These are phyloP conservation scores for Bibio marci DNA, from an alignment of 2,888 invertebrate species.

Conservation along the genomic window DNA sequence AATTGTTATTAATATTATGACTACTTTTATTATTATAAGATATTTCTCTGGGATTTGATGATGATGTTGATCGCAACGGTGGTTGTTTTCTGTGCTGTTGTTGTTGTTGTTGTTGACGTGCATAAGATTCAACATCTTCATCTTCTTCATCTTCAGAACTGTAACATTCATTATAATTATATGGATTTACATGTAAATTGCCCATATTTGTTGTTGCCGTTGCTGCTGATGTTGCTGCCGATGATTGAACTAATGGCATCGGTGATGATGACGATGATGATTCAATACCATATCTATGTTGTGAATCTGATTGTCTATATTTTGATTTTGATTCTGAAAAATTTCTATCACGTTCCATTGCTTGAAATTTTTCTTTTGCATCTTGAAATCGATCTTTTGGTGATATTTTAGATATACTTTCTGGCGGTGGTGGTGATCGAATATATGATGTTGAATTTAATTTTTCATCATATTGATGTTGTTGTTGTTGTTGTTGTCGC, in stretches of 20 bases:
- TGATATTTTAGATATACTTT: constrained; percentile 21
- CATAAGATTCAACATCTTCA: constrained; percentile 3
- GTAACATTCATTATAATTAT: constrained; percentile 4
- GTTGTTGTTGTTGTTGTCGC: too few relatives aligned
- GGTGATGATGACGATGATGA: not conserved
- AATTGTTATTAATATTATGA: constrained; percentile 4
- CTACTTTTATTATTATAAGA: constrained; percentile 10
- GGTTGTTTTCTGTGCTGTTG: constrained; percentile 9
- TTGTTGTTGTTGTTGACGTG: constrained; percentile 10
- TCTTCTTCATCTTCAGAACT: constrained; percentile 26
- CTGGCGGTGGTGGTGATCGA: not conserved
- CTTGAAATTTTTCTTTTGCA: constrained; percentile 70
- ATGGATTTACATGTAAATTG: too few relatives aligned
- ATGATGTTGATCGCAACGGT: constrained; percentile 8
- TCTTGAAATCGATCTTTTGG: constrained; percentile 70
- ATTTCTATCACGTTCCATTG: constrained; percentile 53
- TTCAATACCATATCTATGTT: not conserved
- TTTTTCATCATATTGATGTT: not conserved
- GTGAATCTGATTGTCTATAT: not conserved
- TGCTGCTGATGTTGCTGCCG: too few relatives aligned
- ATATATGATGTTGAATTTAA: not conserved
- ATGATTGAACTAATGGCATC: not conserved
- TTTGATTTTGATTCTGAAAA: constrained; percentile 8
- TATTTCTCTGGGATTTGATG: constrained; percentile 3
- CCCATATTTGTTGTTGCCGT: too few relatives aligned